Evolutionary conservation across 2,113 vertebrate genomes (phyloP).

Genomic region (Tylochromis polylepis): DNA sequence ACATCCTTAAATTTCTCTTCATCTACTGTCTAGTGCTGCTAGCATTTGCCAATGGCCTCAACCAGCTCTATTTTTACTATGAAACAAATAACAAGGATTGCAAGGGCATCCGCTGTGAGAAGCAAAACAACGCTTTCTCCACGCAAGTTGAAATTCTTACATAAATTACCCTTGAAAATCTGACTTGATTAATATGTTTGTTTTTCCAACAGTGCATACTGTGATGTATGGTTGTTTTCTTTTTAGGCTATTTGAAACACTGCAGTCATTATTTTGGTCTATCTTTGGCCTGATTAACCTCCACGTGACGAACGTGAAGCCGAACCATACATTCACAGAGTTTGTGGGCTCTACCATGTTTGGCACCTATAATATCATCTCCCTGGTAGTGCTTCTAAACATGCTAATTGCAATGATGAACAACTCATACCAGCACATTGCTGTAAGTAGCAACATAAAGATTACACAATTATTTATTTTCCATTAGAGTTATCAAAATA

Average conservation of each 20-base stretch:
- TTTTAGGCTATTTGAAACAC: conserved; percentile 89
- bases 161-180: background rate
- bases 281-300: conserved; percentile 94
- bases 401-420: conserved; percentile 99
- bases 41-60: conserved; percentile 95
- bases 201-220: background rate
- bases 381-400: conserved; percentile 95
- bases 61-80: conserved; percentile 96
- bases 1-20: conserved; percentile 98
- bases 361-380: conserved; percentile 95
- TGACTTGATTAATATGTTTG: background rate
- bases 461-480: background rate
- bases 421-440: conserved; percentile 98
- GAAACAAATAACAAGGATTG: conserved; percentile 70
- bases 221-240: conserved; percentile 17
- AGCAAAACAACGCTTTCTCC: conserved; percentile 95
- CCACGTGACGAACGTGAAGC: conserved; percentile 89
- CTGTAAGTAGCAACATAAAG: conserved; percentile 76
- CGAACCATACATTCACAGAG: conserved; percentile 88
- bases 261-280: conserved; percentile 98
- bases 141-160: conserved; percentile 78
- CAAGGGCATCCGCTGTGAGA: conserved; percentile 88
- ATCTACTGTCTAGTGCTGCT: conserved; percentile 96
- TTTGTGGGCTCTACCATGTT: conserved; percentile 98
- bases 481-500: background rate